Conservation (phyloP, 1,140 invertebrate species). For the Scylla paramamosain region DNA sequence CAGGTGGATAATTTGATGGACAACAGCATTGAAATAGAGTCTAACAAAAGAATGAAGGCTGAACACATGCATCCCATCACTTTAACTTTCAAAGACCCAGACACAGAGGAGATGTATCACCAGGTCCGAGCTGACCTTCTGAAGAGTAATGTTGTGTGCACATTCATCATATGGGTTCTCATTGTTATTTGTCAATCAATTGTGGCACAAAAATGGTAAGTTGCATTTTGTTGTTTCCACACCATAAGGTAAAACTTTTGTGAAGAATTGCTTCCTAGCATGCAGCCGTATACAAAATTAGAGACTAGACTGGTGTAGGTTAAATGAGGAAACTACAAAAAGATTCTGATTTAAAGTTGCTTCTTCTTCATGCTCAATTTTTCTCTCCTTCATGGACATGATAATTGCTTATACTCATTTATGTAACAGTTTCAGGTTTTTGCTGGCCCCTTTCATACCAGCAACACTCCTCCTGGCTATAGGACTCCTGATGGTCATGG, state of each 20-base stretch:
- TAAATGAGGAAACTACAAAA: too few relatives aligned
- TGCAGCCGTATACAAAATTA: too few relatives aligned
- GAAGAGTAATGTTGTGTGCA: constrained; percentile 96
- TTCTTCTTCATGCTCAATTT: background rate
- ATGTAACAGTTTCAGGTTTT: constrained; percentile 82
- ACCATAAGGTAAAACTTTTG: too few relatives aligned
- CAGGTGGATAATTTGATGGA: constrained; percentile 94
- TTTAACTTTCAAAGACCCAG: constrained; percentile 89
- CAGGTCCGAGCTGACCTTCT: constrained; percentile 87
- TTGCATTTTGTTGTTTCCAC: background rate
- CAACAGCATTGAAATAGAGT: constrained; percentile 94
- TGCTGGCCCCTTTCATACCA: constrained; percentile 82
- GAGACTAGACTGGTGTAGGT: too few relatives aligned
- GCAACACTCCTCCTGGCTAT: constrained; percentile 86
- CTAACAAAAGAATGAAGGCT: constrained; percentile 93
- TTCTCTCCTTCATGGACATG: background rate
- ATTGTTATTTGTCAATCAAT: constrained; percentile 90
- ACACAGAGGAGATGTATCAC: constrained; percentile 84
- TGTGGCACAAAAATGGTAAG: constrained; percentile 86
- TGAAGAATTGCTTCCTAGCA: too few relatives aligned
- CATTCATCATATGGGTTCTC: constrained; percentile 94
- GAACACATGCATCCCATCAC: constrained; percentile 93
- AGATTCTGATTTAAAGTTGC: too few relatives aligned
- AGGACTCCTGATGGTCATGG: constrained; percentile 90
- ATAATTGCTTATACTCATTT: background rate